Base-by-base conservation (phyloP, 2,113 vertebrate species). In the Recurvirostra avosetta region DNA sequence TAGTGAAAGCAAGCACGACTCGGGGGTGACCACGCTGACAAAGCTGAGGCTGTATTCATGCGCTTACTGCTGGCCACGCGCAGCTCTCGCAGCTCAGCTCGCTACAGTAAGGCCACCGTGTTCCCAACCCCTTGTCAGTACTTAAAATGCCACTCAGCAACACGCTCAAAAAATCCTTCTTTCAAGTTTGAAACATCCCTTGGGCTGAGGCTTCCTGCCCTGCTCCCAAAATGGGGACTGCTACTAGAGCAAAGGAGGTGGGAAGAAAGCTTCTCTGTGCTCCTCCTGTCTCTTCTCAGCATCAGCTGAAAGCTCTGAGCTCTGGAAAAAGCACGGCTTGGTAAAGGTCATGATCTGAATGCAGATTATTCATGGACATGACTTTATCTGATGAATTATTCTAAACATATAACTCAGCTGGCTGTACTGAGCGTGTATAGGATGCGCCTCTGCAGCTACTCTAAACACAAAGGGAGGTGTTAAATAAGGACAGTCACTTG, bases 331-430 rank as follows among this genome's bases (percentile, higher is more conserved):
- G 32, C 74, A 67, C 8, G 9, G 80, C 71, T 70, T 27, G 15
- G 58, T 68, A 89, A 94, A 96, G 91, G 88, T 96, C 89, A 89
- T 38, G 80, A 76, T 95, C 91, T 83, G 96, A 94, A 95, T 92
- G 81, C 74, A 91, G 92, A 94, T 97, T 95, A 92, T 91, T 91
- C 92, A 73, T 12, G 70, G 87, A 73, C 41, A 59, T 91, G 95
- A 91, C 89, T 96, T 95, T 76, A 66, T 88, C 86, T 91, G 84
- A 90, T 95, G 87, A 96, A 94, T 95, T 95, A 97, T 94, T 96
- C 89, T 26, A 53, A 94, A 88, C 71, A 50, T 87, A 78, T 79
- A 88, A 87, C 17, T 76, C 94, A 76, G 55, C 53, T 82, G 59
- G 58, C 71, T 91, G 66, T 82, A 9, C 53, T 34, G 58, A 92